phyloP scores from a whole-genome alignment of 2,797 vertebrate species.

The Spinus pinus region DNA sequence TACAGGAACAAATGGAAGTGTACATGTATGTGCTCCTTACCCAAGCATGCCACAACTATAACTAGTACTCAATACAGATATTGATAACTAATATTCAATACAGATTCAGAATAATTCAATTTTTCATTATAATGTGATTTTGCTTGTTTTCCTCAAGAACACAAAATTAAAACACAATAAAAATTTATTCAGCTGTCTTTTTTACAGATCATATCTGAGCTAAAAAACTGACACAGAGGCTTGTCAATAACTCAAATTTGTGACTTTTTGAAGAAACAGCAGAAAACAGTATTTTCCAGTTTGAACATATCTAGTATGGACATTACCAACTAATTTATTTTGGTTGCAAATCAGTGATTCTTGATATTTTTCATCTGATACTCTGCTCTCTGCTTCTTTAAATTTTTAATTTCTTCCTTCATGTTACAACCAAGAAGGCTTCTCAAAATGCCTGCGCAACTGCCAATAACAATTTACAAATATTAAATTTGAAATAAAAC shows the following conservation, averaged over 20 bases:
- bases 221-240: neutral
- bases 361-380: neutral
- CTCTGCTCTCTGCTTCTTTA: neutral
- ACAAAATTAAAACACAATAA: neutral
- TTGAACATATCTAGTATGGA: neutral
- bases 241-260: neutral
- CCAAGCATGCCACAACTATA: neutral
- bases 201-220: neutral
- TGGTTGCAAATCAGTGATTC: neutral
- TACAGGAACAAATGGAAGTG: neutral
- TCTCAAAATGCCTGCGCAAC: neutral
- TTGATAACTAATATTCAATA: too few species aligned
- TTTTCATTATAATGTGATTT: neutral
- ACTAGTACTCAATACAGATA: neutral
- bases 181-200: neutral
- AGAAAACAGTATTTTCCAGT: neutral
- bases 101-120: neutral
- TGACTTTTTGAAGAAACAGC: neutral
- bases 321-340: neutral
- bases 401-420: neutral
- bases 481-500: neutral
- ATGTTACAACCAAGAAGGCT: neutral
- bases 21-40: neutral
- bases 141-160: neutral
- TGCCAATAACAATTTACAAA: neutral